phyloP scores from a whole-genome alignment of 2,888 invertebrate species.

The Augochlorella aurata region DNA sequence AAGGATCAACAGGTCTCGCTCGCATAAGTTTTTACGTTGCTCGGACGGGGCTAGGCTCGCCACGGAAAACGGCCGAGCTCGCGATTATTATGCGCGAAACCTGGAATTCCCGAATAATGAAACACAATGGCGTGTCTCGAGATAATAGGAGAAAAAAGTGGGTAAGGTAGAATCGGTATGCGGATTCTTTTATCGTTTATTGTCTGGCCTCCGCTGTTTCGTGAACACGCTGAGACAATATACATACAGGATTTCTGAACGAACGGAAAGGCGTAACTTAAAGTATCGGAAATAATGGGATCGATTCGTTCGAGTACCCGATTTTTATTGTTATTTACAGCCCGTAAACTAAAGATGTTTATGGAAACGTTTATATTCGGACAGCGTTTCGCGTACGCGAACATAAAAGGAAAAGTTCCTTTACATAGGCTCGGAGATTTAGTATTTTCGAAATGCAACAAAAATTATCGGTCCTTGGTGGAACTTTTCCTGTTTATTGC shows the following conservation, averaged over 20 bases:
- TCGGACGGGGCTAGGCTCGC: slow-evolving; percentile 29
- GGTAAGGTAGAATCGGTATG: slow-evolving; percentile 20
- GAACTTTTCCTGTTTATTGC: neutral
- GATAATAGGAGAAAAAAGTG: slow-evolving; percentile 13
- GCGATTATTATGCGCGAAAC: slow-evolving; percentile 49
- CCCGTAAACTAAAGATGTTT: neutral
- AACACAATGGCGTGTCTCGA: slow-evolving; percentile 30
- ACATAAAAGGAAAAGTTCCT: neutral
- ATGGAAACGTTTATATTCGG: neutral
- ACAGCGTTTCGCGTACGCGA: neutral
- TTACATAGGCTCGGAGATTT: neutral
- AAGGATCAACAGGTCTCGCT: slow-evolving; percentile 46
- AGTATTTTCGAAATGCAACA: neutral
- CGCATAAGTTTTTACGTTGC: slow-evolving; percentile 50
- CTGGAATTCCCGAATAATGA: slow-evolving; percentile 59
- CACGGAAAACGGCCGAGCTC: slow-evolving; percentile 45
- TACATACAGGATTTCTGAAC: neutral
- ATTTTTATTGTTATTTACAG: neutral
- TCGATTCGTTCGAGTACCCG: neutral
- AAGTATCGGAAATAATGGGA: neutral
- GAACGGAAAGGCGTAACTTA: neutral
- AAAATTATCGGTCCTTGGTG: neutral
- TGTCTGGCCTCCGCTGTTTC: slow-evolving; percentile 20
- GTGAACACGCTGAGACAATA: slow-evolving; percentile 7
- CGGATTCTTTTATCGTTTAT: slow-evolving; percentile 28